phyloP scores from a whole-genome alignment of 1,140 invertebrate species.

The Gryllus bimaculatus region DNA sequence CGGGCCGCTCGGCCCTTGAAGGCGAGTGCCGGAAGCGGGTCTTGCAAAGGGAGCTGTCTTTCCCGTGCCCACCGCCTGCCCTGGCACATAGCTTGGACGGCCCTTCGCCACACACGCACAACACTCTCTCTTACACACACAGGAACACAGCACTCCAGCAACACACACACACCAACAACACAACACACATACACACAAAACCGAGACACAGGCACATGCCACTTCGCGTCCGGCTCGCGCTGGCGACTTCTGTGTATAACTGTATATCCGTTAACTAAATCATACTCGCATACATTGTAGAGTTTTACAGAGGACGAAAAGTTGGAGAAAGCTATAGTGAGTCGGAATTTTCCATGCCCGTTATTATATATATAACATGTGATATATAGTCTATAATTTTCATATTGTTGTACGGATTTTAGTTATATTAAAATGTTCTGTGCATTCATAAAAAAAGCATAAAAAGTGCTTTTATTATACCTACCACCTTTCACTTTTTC shows the following conservation, averaged over 20 bases:
- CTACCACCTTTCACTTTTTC: no score
- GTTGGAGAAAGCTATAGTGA: conserved; percentile 40
- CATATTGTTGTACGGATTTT: conserved; percentile 72
- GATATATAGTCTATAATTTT: conserved; percentile 51
- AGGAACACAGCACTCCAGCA: neutral
- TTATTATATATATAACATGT: conserved; percentile 30
- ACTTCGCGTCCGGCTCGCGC: no score
- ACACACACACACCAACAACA: neutral
- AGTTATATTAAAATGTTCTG: conserved; percentile 74
- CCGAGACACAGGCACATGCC: no score
- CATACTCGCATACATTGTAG: neutral
- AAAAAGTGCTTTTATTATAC: no score
- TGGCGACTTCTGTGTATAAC: neutral
- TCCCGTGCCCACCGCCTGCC: no score
- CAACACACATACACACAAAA: neutral
- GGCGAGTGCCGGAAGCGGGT: no score
- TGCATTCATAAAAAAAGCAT: conserved; percentile 41
- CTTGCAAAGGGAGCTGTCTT: no score
- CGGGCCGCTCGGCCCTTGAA: no score
- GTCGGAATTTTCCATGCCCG: conserved; percentile 52
- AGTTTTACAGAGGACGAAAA: neutral
- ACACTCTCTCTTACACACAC: neutral
- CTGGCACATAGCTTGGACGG: no score
- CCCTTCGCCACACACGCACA: no score
- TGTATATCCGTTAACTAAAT: neutral